Evolutionary conservation across 1,140 invertebrate genomes (phyloP).

Genomic region (Neuroterus valhalla): DNA sequence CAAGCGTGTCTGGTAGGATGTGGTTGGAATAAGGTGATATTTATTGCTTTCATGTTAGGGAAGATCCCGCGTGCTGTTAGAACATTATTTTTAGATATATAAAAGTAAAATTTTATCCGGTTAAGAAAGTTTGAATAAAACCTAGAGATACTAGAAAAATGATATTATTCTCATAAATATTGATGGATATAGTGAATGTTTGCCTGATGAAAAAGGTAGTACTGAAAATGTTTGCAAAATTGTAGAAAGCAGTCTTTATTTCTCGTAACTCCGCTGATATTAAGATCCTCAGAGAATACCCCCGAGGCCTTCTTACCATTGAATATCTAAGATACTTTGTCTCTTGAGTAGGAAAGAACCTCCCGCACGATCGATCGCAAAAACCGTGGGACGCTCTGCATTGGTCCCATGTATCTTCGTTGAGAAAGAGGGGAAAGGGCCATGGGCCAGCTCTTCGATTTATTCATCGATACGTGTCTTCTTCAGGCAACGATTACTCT

Average conservation of each 20-base stretch:
- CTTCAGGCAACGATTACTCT: constrained; percentile 46
- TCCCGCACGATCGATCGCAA: not conserved
- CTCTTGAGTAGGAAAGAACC: not conserved
- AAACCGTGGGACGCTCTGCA: not conserved
- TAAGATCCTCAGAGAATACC: not conserved
- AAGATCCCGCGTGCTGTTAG: not conserved
- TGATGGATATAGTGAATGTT: too few relatives aligned
- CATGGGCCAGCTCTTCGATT: constrained; percentile 35
- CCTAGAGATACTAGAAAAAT: too few relatives aligned
- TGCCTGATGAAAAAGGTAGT: too few relatives aligned
- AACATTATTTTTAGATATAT: too few relatives aligned
- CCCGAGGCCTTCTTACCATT: not conserved
- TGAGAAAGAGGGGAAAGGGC: not conserved
- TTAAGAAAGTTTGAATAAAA: too few relatives aligned
- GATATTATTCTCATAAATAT: too few relatives aligned
- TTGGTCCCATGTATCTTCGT: not conserved
- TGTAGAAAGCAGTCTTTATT: too few relatives aligned
- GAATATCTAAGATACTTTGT: constrained; percentile 16
- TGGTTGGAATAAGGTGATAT: not conserved
- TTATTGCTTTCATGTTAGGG: not conserved
- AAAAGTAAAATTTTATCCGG: too few relatives aligned
- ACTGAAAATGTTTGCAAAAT: too few relatives aligned
- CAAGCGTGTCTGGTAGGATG: not conserved
- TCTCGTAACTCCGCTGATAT: not conserved
- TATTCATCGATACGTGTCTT: constrained; percentile 45